Evolutionary conservation across 2,888 invertebrate species (phyloP).

Genomic region (Dryadula phaetusa): DNA sequence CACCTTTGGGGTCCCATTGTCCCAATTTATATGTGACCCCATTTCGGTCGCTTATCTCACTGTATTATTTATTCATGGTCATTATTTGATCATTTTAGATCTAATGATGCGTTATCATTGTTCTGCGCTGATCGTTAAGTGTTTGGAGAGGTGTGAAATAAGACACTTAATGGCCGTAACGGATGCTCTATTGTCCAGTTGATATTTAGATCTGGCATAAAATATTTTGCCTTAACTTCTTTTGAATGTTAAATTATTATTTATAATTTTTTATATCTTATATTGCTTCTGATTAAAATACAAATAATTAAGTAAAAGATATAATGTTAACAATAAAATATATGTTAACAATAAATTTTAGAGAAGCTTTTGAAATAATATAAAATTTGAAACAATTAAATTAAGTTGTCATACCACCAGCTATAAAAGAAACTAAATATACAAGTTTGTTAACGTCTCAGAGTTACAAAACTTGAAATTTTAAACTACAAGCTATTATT

Average conservation of each 20-base stretch:
- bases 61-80: constrained; percentile 82
- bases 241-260: constrained; percentile 27
- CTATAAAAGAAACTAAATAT: neutral
- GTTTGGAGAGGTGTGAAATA: constrained; percentile 71
- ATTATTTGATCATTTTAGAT: constrained; percentile 83
- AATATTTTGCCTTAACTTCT: constrained; percentile 28
- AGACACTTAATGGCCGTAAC: constrained; percentile 74
- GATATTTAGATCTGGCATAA: constrained; percentile 49
- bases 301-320: neutral
- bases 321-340: too few species aligned
- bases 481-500: constrained; percentile 30
- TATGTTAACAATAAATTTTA: too few species aligned
- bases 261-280: neutral
- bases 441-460: constrained; percentile 15
- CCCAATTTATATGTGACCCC: constrained; percentile 64
- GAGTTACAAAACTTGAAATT: constrained; percentile 32
- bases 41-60: constrained; percentile 65
- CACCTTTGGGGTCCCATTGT: constrained; percentile 71
- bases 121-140: constrained; percentile 59
- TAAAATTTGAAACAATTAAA: neutral
- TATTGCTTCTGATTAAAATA: neutral
- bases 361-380: neutral
- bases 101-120: constrained; percentile 80
- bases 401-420: neutral
- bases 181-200: constrained; percentile 63